phyloP scores from a whole-genome alignment of 2,113 vertebrate species.

The Pterocles orientalis region DNA sequence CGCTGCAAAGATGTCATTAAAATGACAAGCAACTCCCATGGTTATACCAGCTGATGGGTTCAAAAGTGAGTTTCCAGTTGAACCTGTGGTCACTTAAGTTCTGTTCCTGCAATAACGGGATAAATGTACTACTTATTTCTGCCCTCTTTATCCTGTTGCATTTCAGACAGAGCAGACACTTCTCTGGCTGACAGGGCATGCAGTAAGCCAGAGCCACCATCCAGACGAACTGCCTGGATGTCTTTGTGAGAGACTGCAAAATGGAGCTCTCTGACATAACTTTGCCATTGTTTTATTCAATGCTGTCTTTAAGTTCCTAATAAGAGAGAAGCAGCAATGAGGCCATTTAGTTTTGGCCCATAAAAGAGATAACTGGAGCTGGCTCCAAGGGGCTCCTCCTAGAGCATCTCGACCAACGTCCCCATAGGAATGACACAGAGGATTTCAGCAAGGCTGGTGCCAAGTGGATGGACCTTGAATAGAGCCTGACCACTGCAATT shows the following conservation, averaged over 20 bases:
- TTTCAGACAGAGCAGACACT: not conserved
- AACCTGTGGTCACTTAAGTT: not conserved
- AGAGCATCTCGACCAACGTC: accelerated
- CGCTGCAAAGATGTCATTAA: not conserved
- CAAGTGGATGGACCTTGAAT: not conserved
- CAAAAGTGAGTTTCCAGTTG: not conserved
- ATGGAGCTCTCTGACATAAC: not conserved
- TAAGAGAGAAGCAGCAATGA: not conserved
- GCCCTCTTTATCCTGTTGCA: not conserved
- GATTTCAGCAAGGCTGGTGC: not conserved
- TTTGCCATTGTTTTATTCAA: not conserved
- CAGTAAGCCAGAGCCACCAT: not conserved
- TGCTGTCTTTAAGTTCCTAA: not conserved
- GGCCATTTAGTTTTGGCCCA: not conserved
- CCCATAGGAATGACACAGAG: not conserved
- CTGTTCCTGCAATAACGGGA: not conserved
- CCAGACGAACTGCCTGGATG: not conserved
- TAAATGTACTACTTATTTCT: not conserved
- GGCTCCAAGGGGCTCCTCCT: not conserved
- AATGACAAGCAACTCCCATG: accelerated
- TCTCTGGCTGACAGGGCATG: not conserved
- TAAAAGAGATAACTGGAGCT: not conserved
- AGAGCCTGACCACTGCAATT: not conserved
- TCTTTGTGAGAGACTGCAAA: not conserved
- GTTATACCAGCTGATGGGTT: not conserved